Evolutionary conservation across 2,113 vertebrate genomes (phyloP).

Genomic region (Nothocercus julius): DNA sequence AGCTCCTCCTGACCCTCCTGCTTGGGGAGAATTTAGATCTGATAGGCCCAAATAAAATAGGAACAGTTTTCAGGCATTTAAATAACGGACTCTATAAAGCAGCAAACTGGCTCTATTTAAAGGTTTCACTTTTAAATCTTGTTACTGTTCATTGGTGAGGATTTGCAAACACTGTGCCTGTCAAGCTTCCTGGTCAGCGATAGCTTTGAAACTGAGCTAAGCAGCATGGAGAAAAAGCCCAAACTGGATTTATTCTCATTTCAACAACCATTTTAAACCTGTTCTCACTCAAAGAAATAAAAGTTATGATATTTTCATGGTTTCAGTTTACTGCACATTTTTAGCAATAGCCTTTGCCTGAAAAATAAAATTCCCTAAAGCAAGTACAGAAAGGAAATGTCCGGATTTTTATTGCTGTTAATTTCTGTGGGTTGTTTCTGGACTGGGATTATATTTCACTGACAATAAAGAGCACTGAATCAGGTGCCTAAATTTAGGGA

Average conservation of each 20-base stretch:
- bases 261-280: slow-evolving; percentile 62
- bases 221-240: slow-evolving; percentile 57
- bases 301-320: slow-evolving; percentile 37
- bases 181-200: slow-evolving; percentile 67
- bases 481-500: not conserved
- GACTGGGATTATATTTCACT: not conserved
- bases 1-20: not conserved
- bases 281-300: slow-evolving; percentile 31
- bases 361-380: slow-evolving; percentile 19
- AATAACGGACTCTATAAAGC: slow-evolving; percentile 44
- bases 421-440: slow-evolving; percentile 5
- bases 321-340: slow-evolving; percentile 8
- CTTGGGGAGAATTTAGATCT: not conserved
- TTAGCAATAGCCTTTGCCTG: not conserved
- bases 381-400: not conserved
- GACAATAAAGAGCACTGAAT: not conserved
- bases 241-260: slow-evolving; percentile 52
- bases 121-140: slow-evolving; percentile 65
- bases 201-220: slow-evolving; percentile 68
- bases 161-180: slow-evolving; percentile 64
- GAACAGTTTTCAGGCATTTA: slow-evolving; percentile 40
- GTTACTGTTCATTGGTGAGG: slow-evolving; percentile 68
- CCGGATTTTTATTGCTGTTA: not conserved
- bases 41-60: slow-evolving; percentile 24
- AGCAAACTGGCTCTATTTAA: slow-evolving; percentile 46